Conservation (phyloP, 2,888 invertebrate genomes). For the Sarcophaga caerulescens region DNA sequence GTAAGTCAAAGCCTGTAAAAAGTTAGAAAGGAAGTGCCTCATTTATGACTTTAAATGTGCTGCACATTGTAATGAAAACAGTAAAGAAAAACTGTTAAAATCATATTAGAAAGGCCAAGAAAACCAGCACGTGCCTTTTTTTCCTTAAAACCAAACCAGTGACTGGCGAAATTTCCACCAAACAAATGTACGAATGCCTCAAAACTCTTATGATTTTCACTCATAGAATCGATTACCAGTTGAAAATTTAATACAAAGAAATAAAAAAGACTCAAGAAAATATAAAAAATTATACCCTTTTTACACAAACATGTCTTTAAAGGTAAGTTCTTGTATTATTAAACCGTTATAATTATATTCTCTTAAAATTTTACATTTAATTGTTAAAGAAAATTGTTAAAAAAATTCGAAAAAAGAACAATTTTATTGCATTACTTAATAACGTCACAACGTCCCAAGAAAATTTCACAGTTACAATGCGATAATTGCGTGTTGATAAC, state of each 20-base stretch:
- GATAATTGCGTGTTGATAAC: constrained; percentile 43
- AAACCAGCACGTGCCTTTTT: constrained; percentile 51
- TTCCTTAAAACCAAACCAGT: not conserved
- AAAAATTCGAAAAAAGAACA: not conserved
- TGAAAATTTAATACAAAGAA: not conserved
- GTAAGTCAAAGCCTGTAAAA: constrained; percentile 4
- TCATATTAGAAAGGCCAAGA: constrained; percentile 42
- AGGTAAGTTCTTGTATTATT: constrained; percentile 45
- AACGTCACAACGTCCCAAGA: not conserved
- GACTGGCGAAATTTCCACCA: not conserved
- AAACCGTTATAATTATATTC: no score
- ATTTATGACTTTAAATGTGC: constrained; percentile 44
- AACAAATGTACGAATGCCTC: constrained; percentile 1
- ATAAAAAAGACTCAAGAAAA: constrained; percentile 5
- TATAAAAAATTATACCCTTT: not conserved
- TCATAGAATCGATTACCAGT: constrained; percentile 23
- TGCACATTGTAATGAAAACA: not conserved
- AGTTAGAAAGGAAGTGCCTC: constrained; percentile 62
- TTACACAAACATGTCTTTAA: constrained; percentile 49
- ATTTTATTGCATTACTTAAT: no score
- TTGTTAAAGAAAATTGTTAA: no score
- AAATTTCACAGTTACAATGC: constrained; percentile 38
- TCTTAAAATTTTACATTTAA: no score
- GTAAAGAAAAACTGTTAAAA: constrained; percentile 1
- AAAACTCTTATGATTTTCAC: not conserved